phyloP scores from a whole-genome alignment of 2,113 vertebrate genomes.

The Chrysemys picta region DNA sequence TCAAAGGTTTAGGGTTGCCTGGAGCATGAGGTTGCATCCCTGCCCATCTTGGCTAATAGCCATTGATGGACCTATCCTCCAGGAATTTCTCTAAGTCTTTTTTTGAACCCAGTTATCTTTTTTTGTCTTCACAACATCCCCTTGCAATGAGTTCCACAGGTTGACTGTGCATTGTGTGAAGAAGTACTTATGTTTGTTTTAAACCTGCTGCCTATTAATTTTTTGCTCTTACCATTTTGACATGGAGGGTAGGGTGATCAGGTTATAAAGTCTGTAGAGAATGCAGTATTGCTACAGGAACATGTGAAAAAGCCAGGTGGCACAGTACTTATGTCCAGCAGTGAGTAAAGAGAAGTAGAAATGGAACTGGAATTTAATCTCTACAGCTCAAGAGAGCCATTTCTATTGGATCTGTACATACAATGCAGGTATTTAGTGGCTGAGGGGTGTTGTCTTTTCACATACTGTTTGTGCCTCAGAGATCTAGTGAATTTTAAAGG shows the following conservation, averaged over 20 bases:
- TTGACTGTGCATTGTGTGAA: background rate
- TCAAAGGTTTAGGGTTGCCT: background rate
- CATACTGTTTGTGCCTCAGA: background rate
- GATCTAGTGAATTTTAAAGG: background rate
- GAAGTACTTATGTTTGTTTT: background rate
- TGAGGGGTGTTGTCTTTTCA: background rate
- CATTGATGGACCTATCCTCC: background rate
- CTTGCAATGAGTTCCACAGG: background rate
- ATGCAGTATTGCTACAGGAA: background rate
- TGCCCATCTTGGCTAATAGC: background rate
- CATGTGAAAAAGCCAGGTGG: background rate
- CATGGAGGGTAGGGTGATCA: background rate
- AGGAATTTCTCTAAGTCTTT: background rate
- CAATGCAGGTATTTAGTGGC: background rate
- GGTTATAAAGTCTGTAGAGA: background rate
- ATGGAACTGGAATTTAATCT: background rate
- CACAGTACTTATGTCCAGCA: background rate
- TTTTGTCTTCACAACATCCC: background rate
- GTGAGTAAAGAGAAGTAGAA: background rate
- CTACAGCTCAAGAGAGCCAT: background rate
- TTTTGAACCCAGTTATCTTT: background rate
- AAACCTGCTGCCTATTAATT: background rate
- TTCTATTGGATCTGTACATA: background rate
- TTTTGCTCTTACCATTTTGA: background rate
- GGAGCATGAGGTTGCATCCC: background rate